phyloP scores from a whole-genome alignment of 2,888 invertebrate species.

The Lasioglossum leucozonium region DNA sequence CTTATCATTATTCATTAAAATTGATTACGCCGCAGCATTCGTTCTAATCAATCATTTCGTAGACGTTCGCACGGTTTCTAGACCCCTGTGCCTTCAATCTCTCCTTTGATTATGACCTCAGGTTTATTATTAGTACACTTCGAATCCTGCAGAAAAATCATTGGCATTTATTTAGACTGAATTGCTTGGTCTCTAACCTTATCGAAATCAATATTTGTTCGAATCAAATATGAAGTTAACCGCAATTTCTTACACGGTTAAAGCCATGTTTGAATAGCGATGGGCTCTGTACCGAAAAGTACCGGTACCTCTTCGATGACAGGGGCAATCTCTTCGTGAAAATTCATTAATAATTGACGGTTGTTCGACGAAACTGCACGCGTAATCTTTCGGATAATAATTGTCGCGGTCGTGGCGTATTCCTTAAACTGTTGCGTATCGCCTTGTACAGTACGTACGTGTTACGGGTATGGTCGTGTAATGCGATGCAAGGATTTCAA shows the following conservation, averaged over 20 bases:
- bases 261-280: not conserved
- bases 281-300: not conserved
- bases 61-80: not conserved
- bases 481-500: slow-evolving; percentile 73
- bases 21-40: not conserved
- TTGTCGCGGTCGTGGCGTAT: slow-evolving; percentile 68
- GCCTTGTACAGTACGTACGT: slow-evolving; percentile 59
- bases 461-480: slow-evolving; percentile 67
- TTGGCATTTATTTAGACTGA: not conserved
- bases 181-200: not conserved
- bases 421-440: slow-evolving; percentile 68
- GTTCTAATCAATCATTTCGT: slow-evolving; percentile 9
- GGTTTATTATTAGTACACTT: not conserved
- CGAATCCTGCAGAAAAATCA: not conserved
- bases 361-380: not conserved
- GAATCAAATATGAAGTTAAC: no score
- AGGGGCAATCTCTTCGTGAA: not conserved
- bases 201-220: not conserved
- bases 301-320: not conserved
- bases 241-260: no score
- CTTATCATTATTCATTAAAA: not conserved
- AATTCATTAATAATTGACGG: slow-evolving; percentile 18
- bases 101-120: not conserved
- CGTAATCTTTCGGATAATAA: slow-evolving; percentile 53
- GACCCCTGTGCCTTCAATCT: not conserved